phyloP scores from a whole-genome alignment of 2,797 vertebrate genomes.

The Coracias cyanogaster region DNA sequence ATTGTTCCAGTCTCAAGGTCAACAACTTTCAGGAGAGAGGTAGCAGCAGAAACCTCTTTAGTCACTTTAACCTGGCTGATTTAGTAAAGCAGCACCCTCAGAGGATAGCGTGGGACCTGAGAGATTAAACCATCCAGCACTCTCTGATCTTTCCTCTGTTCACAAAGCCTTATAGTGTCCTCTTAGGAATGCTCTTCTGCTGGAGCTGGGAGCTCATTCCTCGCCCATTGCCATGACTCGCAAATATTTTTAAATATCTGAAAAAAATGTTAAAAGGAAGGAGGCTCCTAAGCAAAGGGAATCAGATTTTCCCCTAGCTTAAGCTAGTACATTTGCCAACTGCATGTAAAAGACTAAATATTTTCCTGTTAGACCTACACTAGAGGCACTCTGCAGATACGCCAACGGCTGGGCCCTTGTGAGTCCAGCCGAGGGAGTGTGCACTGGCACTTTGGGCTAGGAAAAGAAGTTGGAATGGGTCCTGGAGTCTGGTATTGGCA shows the following conservation, averaged over 20 bases:
- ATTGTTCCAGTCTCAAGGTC: slow-evolving; percentile 23
- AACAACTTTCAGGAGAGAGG: slow-evolving; percentile 10
- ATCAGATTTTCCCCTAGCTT: background rate
- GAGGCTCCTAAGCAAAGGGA: background rate
- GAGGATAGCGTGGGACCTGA: accelerated
- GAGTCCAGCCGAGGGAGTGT: background rate
- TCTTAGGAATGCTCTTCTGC: background rate
- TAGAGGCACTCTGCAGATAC: background rate
- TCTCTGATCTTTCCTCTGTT: background rate
- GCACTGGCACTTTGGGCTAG: background rate
- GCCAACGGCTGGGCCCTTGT: background rate
- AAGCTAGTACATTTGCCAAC: background rate
- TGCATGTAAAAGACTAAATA: slow-evolving; percentile 3
- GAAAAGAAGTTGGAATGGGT: slow-evolving; percentile 21
- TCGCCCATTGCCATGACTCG: background rate
- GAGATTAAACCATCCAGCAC: background rate
- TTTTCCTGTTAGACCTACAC: background rate
- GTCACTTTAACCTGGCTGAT: background rate
- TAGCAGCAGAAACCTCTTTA: slow-evolving; percentile 17
- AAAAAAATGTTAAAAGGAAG: background rate
- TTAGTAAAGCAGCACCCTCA: background rate
- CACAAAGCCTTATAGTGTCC: background rate
- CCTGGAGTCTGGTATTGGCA: background rate
- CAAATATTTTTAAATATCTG: background rate
- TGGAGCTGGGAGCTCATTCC: background rate